Conservation (phyloP, 2,113 vertebrate genomes). For the Alces alces region DNA sequence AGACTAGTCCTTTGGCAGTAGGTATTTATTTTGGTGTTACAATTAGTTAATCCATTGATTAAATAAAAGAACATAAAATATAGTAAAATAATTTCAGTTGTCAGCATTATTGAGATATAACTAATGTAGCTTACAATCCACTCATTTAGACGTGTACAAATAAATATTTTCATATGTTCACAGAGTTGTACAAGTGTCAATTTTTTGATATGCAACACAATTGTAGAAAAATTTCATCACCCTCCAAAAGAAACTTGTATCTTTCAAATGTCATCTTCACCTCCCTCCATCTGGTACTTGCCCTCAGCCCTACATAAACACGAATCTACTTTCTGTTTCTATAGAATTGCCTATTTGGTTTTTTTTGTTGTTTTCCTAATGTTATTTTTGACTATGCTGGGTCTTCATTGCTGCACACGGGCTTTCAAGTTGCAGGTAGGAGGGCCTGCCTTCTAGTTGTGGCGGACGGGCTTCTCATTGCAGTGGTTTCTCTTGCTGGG, state of each 20-base stretch:
- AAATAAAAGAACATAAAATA: neutral
- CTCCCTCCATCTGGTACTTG: accelerated
- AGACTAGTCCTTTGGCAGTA: neutral
- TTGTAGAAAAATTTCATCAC: neutral
- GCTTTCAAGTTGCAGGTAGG: too few relatives aligned
- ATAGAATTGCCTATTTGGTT: neutral
- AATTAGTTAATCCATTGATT: neutral
- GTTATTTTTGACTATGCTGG: too few relatives aligned
- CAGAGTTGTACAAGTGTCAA: neutral
- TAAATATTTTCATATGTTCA: neutral
- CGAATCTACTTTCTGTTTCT: neutral
- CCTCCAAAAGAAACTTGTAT: neutral
- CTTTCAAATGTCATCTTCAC: neutral
- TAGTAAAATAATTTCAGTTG: neutral
- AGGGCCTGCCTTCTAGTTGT: too few relatives aligned
- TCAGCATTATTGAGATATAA: neutral
- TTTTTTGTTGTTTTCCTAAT: too few relatives aligned
- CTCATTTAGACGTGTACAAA: neutral
- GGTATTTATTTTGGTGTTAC: neutral
- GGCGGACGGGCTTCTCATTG: neutral
- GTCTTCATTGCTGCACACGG: too few relatives aligned
- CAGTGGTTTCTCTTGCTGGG: neutral
- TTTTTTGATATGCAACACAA: neutral
- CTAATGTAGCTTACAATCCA: neutral
- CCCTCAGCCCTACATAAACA: neutral